Evolutionary conservation across 2,888 invertebrate genomes (phyloP), one percentile per base, ranked within the genome.

Genomic region (Drosophila lacicola): DNA sequence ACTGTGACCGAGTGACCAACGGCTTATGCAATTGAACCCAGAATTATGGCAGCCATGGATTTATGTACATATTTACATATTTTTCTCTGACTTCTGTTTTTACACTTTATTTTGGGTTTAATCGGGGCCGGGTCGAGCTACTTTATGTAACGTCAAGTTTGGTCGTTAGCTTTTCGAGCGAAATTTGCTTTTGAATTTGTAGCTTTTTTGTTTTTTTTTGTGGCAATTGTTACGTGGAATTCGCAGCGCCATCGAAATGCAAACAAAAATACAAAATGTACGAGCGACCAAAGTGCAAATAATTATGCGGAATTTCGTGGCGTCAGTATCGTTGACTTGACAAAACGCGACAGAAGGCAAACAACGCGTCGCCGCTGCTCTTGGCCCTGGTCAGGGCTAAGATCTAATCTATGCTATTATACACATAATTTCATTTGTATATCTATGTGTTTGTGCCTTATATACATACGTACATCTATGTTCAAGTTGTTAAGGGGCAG

Each of bases 1-100:
- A 49, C 36, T 66, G 46, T 83, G 87, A 74, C 80, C 82, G 76
- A 87, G 69, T 85, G 63, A 68, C 58, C 68, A 44, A 36, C 33
- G 62, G 41, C 57, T 82, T 82, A 64, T 82, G 85, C 70, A 80
- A 81, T 70, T 58, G 72, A 70, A 62, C 61, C 60, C 50, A 65
- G 71, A 80, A 70, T 78, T 66, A 74, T 77, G 70, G 29, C 61
- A 68, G 57, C 46, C 56, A 34, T 60, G 50, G 45, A 57, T 49
- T 77, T 45, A 44, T 42, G 19, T 57, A 63, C 10, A 39, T 33
- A 37, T 36, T 33, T 33, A 33, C 33, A 9, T 21, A 36, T n/a
- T 50, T 42, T 11, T 13, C 13, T 19, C 11, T 41, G 6, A 4
- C 17, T 41, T n/a, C 14, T n/a, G 41, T 11, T 39, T 33, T 46